Evolutionary conservation across 2,888 invertebrate species (phyloP), one percentile per base, ranked within the genome.

Genomic region (Hesperia comma): DNA sequence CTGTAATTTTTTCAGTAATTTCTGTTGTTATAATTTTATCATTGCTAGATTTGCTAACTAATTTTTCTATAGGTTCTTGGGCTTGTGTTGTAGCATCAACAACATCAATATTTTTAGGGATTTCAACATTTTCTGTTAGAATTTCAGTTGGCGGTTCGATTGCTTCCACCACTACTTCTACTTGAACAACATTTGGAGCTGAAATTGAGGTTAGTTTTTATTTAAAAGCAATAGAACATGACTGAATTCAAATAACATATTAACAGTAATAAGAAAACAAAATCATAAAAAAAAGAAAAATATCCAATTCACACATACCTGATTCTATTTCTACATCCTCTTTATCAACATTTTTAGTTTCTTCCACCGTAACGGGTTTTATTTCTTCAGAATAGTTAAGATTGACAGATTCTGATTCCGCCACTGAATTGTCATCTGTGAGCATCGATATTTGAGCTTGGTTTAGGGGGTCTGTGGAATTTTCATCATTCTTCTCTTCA

Each of bases 371-470:
- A 41, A 71, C 72, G 58, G 77, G 75, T 58, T 77, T 80, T 6
- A 40, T 15, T 21, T 85, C 86, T 70, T 81, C 83, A 1, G 87
- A 86, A 78, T 86, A 88, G 70, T 86, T 83, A 0, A 91, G 78
- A 66, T 77, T 77, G 1, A 84, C 63, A 1, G 85, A 82, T 67
- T 89, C 86, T 0, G 85, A 82, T 17, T 77, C 80, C 2, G 67
- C 54, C 3, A 74, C 71, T 1, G 90, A 90, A 70, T 86, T 87
- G 74, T 92, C 92, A 71, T 92, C 92, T 37, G 92, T 91, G 41
- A 92, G 72, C 46, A 92, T 72, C 0, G 92, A 92, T 10, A 82
- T 71, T 37, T 84, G 83, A 17, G 78, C 85, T 74, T 84, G 85
- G 63, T 84, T 83, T 26, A 85, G 72, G 12, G 81, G 79, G 77